Conservation (phyloP, 2,888 invertebrate genomes). For the Tetropium fuscum region DNA sequence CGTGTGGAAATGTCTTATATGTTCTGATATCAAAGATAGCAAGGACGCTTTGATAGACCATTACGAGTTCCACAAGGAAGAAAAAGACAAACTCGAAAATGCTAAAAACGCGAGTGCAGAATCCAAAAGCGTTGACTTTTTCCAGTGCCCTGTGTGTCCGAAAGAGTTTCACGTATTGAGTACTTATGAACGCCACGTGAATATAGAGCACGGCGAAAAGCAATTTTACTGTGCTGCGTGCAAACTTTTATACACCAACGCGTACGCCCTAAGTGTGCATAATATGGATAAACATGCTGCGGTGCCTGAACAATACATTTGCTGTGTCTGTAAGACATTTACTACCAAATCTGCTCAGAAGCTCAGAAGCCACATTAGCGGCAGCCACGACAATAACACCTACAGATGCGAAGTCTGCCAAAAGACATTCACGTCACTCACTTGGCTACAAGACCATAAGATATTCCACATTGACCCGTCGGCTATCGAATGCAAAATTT, state of each 20-base stretch:
- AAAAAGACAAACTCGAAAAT: slow-evolving; percentile 19
- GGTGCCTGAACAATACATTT: background rate
- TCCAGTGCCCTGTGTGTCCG: slow-evolving; percentile 25
- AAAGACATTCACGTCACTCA: slow-evolving; percentile 59
- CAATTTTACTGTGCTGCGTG: slow-evolving; percentile 57
- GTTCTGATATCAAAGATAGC: slow-evolving; percentile 28
- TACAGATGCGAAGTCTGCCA: slow-evolving; percentile 69
- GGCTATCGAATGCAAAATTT: background rate
- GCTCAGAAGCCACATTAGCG: slow-evolving; percentile 42
- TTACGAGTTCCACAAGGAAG: slow-evolving; percentile 29
- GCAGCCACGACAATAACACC: slow-evolving; percentile 56
- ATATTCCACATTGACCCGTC: background rate
- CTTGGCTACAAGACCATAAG: background rate
- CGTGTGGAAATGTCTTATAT: slow-evolving; percentile 28
- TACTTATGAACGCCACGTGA: slow-evolving; percentile 10
- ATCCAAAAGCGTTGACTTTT: too few species aligned
- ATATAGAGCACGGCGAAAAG: slow-evolving; percentile 43
- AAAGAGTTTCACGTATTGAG: background rate
- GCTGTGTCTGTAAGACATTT: slow-evolving; percentile 19
- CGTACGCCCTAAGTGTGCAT: slow-evolving; percentile 26
- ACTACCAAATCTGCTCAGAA: slow-evolving; percentile 17
- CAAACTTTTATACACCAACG: slow-evolving; percentile 44
- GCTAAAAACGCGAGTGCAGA: background rate
- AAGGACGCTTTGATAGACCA: slow-evolving; percentile 39
- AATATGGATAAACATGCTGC: slow-evolving; percentile 5